These are phyloP conservation scores for Lasioglossum vierecki DNA, from an alignment of 2,888 invertebrate genomes.

Conservation along the genomic window DNA sequence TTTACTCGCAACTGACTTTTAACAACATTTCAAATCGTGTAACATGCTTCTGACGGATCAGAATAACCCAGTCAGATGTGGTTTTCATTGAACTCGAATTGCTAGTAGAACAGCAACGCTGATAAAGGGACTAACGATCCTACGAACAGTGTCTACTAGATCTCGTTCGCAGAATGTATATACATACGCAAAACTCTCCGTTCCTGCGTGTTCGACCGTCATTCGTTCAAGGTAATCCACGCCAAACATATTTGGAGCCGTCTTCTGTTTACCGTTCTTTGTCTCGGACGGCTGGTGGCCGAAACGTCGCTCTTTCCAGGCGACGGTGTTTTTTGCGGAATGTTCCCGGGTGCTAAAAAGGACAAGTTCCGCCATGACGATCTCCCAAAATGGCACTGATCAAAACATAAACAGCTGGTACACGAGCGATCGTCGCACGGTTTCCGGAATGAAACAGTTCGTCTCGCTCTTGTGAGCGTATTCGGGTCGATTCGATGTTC, in stretches of 20 bases:
- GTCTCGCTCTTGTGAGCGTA: background rate
- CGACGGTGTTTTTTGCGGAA: constrained; percentile 20
- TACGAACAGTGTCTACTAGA: background rate
- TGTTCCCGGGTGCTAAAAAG: background rate
- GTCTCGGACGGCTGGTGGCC: constrained; percentile 37
- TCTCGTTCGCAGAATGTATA: constrained; percentile 7
- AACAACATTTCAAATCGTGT: background rate
- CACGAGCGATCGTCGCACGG: background rate
- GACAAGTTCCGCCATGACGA: background rate
- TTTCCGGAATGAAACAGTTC: background rate
- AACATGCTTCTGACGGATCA: background rate
- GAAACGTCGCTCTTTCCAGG: constrained; percentile 32
- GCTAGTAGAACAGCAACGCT: background rate
- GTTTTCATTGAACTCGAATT: background rate
- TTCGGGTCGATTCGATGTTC: background rate
- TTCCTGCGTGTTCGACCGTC: constrained; percentile 38
- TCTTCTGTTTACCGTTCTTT: constrained; percentile 42
- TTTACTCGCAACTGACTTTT: background rate
- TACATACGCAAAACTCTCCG: constrained; percentile 3
- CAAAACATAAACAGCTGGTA: background rate
- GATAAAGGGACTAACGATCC: background rate
- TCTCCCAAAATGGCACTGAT: background rate
- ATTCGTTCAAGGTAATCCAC: constrained; percentile 42
- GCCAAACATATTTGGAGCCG: background rate
- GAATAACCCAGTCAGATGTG: background rate